Evolutionary conservation across 2,113 vertebrate species (phyloP), one percentile per base, ranked within the genome.

Genomic region (Dunckerocampus dactyliophorus): DNA sequence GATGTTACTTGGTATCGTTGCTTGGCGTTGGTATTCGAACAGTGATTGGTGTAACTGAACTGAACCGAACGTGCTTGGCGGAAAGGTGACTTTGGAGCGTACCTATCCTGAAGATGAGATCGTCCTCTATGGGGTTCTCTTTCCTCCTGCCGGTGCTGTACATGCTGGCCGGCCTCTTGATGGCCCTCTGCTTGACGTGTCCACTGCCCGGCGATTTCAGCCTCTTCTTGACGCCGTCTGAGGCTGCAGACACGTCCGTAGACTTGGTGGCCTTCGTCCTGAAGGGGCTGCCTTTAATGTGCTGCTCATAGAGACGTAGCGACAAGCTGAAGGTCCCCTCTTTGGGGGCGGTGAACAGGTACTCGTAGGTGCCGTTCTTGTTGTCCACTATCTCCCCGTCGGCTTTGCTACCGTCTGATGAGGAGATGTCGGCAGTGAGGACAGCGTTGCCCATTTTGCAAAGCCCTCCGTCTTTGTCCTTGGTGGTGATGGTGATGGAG

Each of bases 301-400:
- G 96, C 61, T 98, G 95, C 72, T 96, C 94, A 8, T 98, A 94
- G 34, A 98, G 89, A 20, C 93, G 86, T 76, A 99, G 90, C 0
- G 95, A 94, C 45, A 99, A 86, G 22, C 89, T 92, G 65, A 94
- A 95, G 65, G 89, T 93, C 6, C 96, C 97, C 77, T 98, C 97
- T 54, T 92, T 94, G 62, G 93, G 91, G 56, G 93, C 93, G 0
- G 92, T 93, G 83, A 95, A 99, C 57, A 95, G 74, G 71, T 92
- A 95, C 72, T 98, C 96, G 0, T 98, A 99, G n/a, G 96, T 98
- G 82, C 97, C 97, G 0, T 99, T 98, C 81, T 97, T 98, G 82
- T 96, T 96, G 89, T 99, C 97, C 55, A 96, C 88, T 63, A 99
- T 93, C 76, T 97, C 93, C 3, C 95, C 93, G 0, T 94, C 93